Evolutionary conservation across 2,797 vertebrate genomes (phyloP), one percentile per base, ranked within the genome.

Genomic region (Martes flavigula): DNA sequence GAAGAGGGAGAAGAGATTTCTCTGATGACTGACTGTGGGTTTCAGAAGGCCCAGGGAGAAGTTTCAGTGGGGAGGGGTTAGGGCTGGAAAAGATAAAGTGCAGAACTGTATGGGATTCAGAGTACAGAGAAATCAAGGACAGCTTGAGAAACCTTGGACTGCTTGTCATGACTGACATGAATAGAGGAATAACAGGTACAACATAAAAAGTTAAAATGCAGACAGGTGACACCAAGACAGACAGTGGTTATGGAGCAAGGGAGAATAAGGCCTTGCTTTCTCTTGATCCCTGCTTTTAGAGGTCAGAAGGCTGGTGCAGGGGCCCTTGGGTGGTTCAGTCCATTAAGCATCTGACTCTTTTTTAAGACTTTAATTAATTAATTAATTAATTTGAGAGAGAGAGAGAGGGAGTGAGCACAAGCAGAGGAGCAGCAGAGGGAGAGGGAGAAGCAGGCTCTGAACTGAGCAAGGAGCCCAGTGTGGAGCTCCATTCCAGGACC

Each of bases 41-140:
- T 96, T 90, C 62, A 46, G 58, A 95, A 95, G 58, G 35, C 30
- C 10, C 27, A 43, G 17, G 66, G 60, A 95, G 90, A 90, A n/a
- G 7, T n/a, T 46, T 87, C 85, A 40, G 27, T 35, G 18, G 30
- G 70, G 64, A 68, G 56, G 30, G 82, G 20, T 25, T 23, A 43
- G 27, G 20, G 4, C 85, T 91, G 86, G 93, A 84, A 83, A 56
- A 58, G 54, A 83, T 81, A 40, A 78, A 18, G 4, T n/a, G 15
- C 10, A 6, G 15, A 77, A 17, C 56, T 81, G 1, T 25, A 27
- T 54, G 83, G 43, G 30, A 84, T 84, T 64, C 77, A 82, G 88
- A 93, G 64, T 77, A 21, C 46, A 87, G 75, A 51, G 79, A 51
- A 73, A 85, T 90, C 58, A 87, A 64, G 43, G 38, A 38, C 84